Conservation (phyloP, 2,797 vertebrate genomes). For the Streptopelia turtur region DNA sequence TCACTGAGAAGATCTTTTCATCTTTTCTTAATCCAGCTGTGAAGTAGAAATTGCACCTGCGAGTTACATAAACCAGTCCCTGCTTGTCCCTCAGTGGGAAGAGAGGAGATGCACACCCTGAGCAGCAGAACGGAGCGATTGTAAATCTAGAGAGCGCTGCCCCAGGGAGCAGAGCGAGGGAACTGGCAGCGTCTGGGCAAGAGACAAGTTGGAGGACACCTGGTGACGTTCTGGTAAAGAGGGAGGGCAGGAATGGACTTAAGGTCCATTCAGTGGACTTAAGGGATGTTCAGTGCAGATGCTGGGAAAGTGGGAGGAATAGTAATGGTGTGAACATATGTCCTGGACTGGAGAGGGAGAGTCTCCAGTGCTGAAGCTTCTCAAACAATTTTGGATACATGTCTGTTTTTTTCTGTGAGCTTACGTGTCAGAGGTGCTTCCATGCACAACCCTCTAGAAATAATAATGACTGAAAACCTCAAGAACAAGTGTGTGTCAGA, state of each 20-base stretch:
- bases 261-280: background rate
- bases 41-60: background rate
- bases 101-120: background rate
- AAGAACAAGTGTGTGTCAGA: background rate
- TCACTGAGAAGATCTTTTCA: background rate
- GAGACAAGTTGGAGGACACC: background rate
- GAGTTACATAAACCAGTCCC: background rate
- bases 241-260: background rate
- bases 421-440: background rate
- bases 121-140: background rate
- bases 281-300: accelerated
- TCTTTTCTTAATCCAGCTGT: background rate
- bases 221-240: background rate
- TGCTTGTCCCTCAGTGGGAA: background rate
- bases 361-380: background rate
- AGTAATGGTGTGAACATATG: background rate
- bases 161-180: background rate
- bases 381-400: background rate
- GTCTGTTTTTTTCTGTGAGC: background rate
- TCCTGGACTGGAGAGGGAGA: background rate
- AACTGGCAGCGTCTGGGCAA: background rate
- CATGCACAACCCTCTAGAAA: background rate
- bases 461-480: background rate
- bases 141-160: background rate
- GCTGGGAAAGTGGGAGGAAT: background rate